A percentile compares a stretch with the other conserved stretches of the same genome.
Conservation (phyloP, 2,888 invertebrate species). For the Drosophila atripex region DNA sequence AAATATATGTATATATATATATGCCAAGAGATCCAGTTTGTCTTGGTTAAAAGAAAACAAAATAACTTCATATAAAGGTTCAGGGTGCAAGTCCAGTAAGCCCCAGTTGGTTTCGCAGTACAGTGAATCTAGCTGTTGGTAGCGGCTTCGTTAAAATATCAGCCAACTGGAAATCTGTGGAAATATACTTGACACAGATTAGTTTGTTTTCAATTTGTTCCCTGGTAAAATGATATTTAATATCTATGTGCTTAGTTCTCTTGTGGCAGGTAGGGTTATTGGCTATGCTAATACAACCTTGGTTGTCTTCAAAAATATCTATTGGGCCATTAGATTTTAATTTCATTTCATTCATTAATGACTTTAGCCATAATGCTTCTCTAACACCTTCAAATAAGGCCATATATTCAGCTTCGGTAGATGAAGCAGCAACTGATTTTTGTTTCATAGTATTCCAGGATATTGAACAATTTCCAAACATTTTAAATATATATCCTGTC, state of each 20-base stretch:
- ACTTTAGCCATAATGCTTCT: conserved; percentile 21
- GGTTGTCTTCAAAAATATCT: conserved; percentile 22
- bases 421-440: conserved; percentile 37
- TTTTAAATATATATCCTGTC: conserved; percentile 48
- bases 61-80: too few species aligned
- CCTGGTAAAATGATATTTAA: conserved; percentile 41
- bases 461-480: conserved; percentile 44
- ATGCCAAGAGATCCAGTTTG: too few species aligned
- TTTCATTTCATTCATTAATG: conserved; percentile 14
- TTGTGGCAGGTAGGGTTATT: conserved; percentile 21
- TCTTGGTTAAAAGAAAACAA: too few species aligned
- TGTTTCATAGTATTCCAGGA: conserved; percentile 43
- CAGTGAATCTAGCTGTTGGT: too few species aligned
- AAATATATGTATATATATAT: too few species aligned
- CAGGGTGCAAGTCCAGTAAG: too few species aligned
- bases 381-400: conserved; percentile 32
- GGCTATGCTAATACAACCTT: conserved; percentile 47
- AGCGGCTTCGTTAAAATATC: too few species aligned
- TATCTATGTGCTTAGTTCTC: conserved; percentile 16
- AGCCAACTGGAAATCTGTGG: conserved; percentile 11
- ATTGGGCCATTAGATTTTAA: too few species aligned
- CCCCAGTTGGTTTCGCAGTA: too few species aligned
- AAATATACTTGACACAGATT: conserved; percentile 25
- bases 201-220: conserved; percentile 48
- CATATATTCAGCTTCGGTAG: conserved; percentile 46